A percentile compares a stretch with the other conserved stretches of the same genome.
phyloP scores from a whole-genome alignment of 2,797 vertebrate genomes.

The Potorous gilbertii region DNA sequence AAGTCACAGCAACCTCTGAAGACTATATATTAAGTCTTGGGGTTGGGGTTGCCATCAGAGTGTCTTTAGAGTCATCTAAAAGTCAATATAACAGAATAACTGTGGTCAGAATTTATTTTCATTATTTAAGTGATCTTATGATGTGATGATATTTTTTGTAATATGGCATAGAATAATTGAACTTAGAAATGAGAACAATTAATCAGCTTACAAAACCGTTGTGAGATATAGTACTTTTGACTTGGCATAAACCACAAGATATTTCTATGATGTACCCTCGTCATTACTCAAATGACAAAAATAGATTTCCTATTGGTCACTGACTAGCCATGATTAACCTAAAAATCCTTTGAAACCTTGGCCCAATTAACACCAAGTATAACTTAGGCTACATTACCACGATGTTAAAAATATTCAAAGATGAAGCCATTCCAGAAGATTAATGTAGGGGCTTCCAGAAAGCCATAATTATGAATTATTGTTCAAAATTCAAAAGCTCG shows the following conservation, averaged over 20 bases:
- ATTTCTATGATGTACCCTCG: background rate
- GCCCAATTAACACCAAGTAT: background rate
- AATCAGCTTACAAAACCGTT: background rate
- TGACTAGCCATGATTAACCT: conserved; percentile 31
- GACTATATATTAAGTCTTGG: background rate
- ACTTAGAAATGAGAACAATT: conserved; percentile 7
- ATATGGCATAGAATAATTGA: background rate
- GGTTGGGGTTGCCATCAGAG: background rate
- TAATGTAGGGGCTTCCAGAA: conserved; percentile 5
- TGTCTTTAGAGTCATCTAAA: background rate
- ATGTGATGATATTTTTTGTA: conserved; percentile 14
- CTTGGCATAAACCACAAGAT: background rate
- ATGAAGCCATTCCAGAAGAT: conserved; percentile 33
- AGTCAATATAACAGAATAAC: background rate
- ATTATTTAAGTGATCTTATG: conserved; percentile 33
- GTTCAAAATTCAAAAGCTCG: background rate
- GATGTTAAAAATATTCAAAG: conserved; percentile 28
- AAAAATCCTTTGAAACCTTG: conserved; percentile 46
- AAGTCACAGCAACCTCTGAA: background rate
- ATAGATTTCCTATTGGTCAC: conserved; percentile 15
- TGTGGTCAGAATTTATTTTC: conserved; percentile 29
- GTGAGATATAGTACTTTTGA: background rate
- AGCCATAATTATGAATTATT: conserved; percentile 19
- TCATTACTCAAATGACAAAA: conserved; percentile 3
- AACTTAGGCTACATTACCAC: background rate